These are phyloP conservation scores for Austrofundulus limnaeus DNA, from an alignment of 2,113 vertebrate species.

Conservation along the genomic window DNA sequence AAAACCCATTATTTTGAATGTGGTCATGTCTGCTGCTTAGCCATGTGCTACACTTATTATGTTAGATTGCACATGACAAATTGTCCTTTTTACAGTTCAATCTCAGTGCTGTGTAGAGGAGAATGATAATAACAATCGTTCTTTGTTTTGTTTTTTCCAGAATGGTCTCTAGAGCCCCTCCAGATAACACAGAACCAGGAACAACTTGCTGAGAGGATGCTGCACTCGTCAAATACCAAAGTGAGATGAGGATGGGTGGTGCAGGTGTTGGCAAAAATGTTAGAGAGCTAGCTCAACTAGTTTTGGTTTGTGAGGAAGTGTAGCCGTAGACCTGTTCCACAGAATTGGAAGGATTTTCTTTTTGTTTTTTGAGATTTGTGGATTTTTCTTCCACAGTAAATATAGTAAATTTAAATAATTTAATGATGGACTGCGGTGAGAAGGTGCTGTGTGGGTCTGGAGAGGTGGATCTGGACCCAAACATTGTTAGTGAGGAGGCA, in stretches of 20 bases:
- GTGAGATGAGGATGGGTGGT: slow-evolving; percentile 33
- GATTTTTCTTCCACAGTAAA: not conserved
- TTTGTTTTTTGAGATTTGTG: not conserved
- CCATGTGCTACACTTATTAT: not conserved
- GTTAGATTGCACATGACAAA: too few relatives aligned
- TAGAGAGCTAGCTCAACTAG: slow-evolving; percentile 41
- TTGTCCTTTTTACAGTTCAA: not conserved
- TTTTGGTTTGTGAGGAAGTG: slow-evolving; percentile 20
- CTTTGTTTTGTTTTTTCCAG: slow-evolving; percentile 52
- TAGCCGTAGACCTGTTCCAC: not conserved
- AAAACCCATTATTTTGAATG: not conserved
- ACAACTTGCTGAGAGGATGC: not conserved
- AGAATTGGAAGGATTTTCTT: not conserved
- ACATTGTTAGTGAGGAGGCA: slow-evolving; percentile 82
- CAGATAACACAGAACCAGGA: slow-evolving; percentile 42
- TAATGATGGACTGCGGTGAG: slow-evolving; percentile 76
- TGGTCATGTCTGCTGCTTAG: not conserved
- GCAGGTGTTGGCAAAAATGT: slow-evolving; percentile 32
- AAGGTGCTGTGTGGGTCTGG: slow-evolving; percentile 67
- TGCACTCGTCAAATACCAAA: not conserved
- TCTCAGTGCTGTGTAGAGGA: not conserved
- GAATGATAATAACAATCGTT: not conserved
- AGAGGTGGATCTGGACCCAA: slow-evolving; percentile 78
- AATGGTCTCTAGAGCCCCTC: slow-evolving; percentile 57
- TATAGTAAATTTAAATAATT: slow-evolving; percentile 8